These are phyloP conservation scores for Diachrysia chrysitis DNA, from an alignment of 2,888 invertebrate genomes.

Conservation along the genomic window DNA sequence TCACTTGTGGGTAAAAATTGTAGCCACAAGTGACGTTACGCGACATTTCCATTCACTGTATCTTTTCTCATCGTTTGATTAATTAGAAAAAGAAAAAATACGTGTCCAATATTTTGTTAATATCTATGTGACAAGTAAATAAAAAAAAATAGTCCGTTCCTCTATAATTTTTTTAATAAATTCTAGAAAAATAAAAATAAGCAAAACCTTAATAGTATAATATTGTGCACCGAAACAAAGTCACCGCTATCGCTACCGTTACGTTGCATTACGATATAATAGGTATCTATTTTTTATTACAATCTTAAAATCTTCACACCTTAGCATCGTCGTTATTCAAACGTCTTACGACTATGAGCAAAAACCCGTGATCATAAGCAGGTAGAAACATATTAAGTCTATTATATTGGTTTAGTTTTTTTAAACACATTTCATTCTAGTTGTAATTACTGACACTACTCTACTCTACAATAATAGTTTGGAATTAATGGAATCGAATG, in stretches of 20 bases:
- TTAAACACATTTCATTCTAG: slow-evolving; percentile 28
- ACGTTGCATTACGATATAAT: slow-evolving; percentile 10
- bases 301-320: slow-evolving; percentile 12
- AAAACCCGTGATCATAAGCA: slow-evolving; percentile 12
- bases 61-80: too few relatives aligned
- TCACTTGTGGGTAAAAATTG: too few relatives aligned
- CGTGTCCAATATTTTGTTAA: too few relatives aligned
- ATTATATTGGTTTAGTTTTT: slow-evolving; percentile 28
- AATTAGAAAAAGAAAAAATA: too few relatives aligned
- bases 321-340: slow-evolving; percentile 30
- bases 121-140: too few relatives aligned
- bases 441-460: slow-evolving; percentile 35
- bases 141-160: too few relatives aligned
- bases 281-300: not conserved
- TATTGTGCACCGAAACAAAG: not conserved
- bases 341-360: slow-evolving; percentile 12
- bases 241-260: slow-evolving; percentile 1
- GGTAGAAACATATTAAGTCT: slow-evolving; percentile 3
- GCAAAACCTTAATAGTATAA: not conserved
- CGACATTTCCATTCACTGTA: too few relatives aligned
- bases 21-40: too few relatives aligned
- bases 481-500: slow-evolving; percentile 43
- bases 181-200: too few relatives aligned
- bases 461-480: slow-evolving; percentile 46
- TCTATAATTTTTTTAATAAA: too few relatives aligned